These are phyloP conservation scores for Gastrophysa polygoni DNA, from an alignment of 2,888 invertebrate species.

Conservation along the genomic window DNA sequence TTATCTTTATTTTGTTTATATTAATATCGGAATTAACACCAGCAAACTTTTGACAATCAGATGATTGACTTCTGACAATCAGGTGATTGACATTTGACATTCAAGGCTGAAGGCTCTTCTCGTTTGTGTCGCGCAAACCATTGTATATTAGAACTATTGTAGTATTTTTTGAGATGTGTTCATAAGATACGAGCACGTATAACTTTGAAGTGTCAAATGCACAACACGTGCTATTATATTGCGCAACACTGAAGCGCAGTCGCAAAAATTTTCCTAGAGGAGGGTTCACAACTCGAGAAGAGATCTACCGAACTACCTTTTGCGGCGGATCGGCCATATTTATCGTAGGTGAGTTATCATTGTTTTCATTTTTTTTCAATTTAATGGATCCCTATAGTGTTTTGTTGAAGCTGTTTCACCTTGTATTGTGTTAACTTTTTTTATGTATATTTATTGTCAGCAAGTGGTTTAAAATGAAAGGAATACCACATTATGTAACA, in stretches of 20 bases:
- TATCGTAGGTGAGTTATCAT: constrained; percentile 23
- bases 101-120: not conserved
- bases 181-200: no score
- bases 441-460: no score
- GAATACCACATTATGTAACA: constrained; percentile 1
- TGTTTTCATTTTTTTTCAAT: constrained; percentile 9
- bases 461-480: no score
- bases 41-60: not conserved
- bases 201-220: not conserved
- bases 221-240: not conserved
- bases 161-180: no score
- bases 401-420: not conserved
- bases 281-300: not conserved
- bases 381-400: not conserved
- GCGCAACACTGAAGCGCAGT: not conserved
- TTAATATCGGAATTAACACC: no score
- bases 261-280: not conserved
- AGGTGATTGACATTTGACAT: constrained; percentile 10
- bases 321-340: constrained; percentile 33
- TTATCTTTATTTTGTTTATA: no score
- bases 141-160: not conserved
- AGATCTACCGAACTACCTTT: constrained; percentile 18
- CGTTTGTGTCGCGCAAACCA: not conserved
- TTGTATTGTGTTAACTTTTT: no score
- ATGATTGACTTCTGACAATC: constrained; percentile 13